Evolutionary conservation across 2,113 vertebrate genomes (phyloP).

Genomic region (Ursus arctos): DNA sequence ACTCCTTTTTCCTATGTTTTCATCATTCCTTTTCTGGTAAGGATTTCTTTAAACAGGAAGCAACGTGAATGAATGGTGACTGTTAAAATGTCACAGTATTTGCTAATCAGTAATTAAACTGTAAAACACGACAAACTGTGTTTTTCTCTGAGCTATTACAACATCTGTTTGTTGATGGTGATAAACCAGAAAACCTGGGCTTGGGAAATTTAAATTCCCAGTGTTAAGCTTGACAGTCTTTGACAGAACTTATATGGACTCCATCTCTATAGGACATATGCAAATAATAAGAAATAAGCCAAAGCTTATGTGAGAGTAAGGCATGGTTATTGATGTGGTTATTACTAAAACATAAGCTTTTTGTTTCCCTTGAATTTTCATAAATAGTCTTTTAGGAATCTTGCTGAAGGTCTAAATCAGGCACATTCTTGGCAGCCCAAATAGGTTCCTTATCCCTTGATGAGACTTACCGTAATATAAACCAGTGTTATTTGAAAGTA

Average conservation of each 20-base stretch:
- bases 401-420: not conserved
- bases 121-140: slow-evolving; percentile 21
- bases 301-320: not conserved
- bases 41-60: slow-evolving; percentile 47
- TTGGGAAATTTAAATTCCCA: not conserved
- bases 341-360: slow-evolving; percentile 7
- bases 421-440: not conserved
- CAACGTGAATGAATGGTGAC: slow-evolving; percentile 45
- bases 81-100: slow-evolving; percentile 55
- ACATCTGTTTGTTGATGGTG: slow-evolving; percentile 42
- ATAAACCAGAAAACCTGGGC: not conserved
- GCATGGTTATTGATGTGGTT: not conserved
- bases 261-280: not conserved
- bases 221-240: not conserved
- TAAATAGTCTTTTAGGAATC: slow-evolving; percentile 27
- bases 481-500: not conserved
- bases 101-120: slow-evolving; percentile 39
- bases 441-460: not conserved
- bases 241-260: not conserved
- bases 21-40: slow-evolving; percentile 14
- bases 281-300: slow-evolving; percentile 36
- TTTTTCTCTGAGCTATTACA: slow-evolving; percentile 59
- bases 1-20: not conserved
- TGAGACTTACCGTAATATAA: slow-evolving; percentile 6
- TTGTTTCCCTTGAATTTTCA: slow-evolving; percentile 32